Base-by-base conservation (phyloP, 2,797 vertebrate species). In the Gymnothorax javanicus region DNA sequence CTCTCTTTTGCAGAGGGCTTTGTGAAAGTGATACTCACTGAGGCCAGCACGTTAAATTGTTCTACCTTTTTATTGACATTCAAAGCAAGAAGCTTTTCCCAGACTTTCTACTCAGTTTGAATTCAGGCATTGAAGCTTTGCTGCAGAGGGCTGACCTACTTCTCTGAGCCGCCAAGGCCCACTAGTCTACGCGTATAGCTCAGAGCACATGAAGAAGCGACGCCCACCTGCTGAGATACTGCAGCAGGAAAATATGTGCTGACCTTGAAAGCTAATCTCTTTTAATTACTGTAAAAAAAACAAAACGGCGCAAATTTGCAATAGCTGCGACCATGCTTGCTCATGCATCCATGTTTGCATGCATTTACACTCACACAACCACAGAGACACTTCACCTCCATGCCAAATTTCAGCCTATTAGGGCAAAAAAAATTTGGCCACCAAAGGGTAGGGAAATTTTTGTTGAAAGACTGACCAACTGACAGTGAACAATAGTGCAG, bases 121-220 rank as follows among this genome's bases (percentile, higher is more conserved):
- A 91, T 90, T 82, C 62, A 0, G 87, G 79, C 33, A 64, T 2
- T 20, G 52, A 67, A 82, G 56, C 91, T 87, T 91, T 89, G 91
- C 91, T 86, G 91, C 90, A 83, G 90, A 83, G 91, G 90, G 87
- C 87, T 92, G 93, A 93, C 94, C 94, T 88, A 93, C 89, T 91
- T 94, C 90, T 88, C 89, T 91, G 6, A 85, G 33, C 27, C 23
- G 83, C 90, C 90, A 90, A 59, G 25, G 90, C 89, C 71, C 52
- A 23, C 85, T 90, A 71, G 79, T 92, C 87, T 92, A 86, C 88
- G 89, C 83, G 87, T 85, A 87, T 75, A 88, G 90, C 87, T 17
- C 59, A 86, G 89, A 84, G 75, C 89, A 90, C 86, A 89, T 85
- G 13, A 69, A 83, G 85, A 88, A 85, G 85, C 90, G 90, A 58